phyloP scores from a whole-genome alignment of 2,797 vertebrate genomes.

The Sebastes cheni region DNA sequence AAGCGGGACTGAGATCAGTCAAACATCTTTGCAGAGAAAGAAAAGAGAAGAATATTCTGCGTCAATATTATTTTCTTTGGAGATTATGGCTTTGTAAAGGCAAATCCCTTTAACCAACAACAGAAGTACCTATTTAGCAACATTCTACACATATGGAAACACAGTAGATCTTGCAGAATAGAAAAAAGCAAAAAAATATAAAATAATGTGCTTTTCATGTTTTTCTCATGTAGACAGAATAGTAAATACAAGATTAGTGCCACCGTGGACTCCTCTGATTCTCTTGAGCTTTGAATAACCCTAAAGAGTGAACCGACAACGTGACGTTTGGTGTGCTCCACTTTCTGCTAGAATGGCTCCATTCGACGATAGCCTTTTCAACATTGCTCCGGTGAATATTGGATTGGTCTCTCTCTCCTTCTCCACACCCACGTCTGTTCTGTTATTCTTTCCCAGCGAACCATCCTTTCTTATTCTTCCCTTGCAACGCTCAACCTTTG shows the following conservation, averaged over 20 bases:
- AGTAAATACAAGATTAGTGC: background rate
- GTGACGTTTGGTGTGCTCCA: slow-evolving; percentile 34
- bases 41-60: background rate
- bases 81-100: background rate
- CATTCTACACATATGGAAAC: slow-evolving; percentile 9
- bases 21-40: background rate
- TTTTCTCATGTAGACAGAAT: background rate
- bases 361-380: slow-evolving; percentile 38
- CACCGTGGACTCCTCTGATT: background rate
- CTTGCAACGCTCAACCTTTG: slow-evolving; percentile 27
- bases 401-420: background rate
- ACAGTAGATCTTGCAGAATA: background rate
- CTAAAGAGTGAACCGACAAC: slow-evolving; percentile 30
- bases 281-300: slow-evolving; percentile 36
- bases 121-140: background rate
- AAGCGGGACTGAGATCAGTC: slow-evolving; percentile 10
- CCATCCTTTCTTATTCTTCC: slow-evolving; percentile 10
- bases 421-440: slow-evolving; percentile 25
- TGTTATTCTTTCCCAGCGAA: background rate
- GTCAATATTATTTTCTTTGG: background rate
- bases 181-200: background rate
- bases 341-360: slow-evolving; percentile 52
- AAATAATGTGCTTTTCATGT: background rate
- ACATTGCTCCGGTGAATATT: slow-evolving; percentile 33
- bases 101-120: background rate